Evolutionary conservation across 2,113 vertebrate genomes (phyloP).

Genomic region (Alligator sinensis): DNA sequence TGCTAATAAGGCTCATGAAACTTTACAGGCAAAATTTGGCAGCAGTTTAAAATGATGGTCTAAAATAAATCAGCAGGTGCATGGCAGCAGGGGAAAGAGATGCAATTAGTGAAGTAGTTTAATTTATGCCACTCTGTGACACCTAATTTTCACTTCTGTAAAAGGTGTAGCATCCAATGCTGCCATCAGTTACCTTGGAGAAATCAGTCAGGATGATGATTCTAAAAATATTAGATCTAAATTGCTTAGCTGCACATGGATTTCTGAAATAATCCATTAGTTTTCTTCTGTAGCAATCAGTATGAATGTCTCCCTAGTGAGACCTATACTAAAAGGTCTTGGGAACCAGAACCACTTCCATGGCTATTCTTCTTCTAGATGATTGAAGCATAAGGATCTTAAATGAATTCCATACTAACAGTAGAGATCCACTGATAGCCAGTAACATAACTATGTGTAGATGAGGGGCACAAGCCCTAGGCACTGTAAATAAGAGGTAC

Average conservation of each 20-base stretch:
- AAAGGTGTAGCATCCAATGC: neutral
- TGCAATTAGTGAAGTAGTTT: neutral
- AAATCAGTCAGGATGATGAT: neutral
- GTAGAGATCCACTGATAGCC: no score
- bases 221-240: neutral
- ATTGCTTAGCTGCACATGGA: neutral
- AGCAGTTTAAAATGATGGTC: neutral
- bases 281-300: neutral
- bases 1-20: neutral
- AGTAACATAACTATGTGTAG: no score
- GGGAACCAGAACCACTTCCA: neutral
- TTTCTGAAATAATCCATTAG: neutral
- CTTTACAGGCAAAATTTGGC: neutral
- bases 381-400: neutral
- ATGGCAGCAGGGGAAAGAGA: neutral
- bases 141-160: neutral
- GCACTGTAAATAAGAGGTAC: no score
- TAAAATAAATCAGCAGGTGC: neutral
- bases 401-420: neutral
- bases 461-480: no score
- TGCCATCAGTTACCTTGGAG: neutral
- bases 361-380: neutral
- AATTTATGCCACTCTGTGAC: neutral
- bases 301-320: neutral
- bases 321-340: neutral